A percentile compares a stretch with the other conserved stretches of the same genome.
Conservation (phyloP, 2,113 vertebrate species). For the Pedetes capensis region DNA sequence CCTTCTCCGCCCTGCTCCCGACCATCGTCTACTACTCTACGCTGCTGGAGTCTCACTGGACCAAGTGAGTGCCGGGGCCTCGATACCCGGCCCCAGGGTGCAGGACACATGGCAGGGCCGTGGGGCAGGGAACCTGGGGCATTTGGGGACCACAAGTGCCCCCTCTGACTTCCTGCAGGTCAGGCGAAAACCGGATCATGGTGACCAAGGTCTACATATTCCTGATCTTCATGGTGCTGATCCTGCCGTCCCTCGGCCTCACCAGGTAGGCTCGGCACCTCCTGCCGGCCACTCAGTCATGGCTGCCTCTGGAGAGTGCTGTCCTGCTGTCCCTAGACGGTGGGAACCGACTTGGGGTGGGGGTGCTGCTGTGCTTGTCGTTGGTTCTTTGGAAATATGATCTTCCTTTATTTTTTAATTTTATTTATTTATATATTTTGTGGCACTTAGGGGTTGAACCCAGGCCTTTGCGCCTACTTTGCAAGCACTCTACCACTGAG, state of each 20-base stretch:
- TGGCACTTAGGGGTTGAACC: too few species aligned
- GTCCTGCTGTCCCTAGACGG: too few species aligned
- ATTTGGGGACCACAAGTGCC: neutral
- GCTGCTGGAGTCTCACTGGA: constrained; percentile 94
- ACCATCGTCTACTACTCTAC: constrained; percentile 96
- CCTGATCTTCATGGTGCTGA: constrained; percentile 97
- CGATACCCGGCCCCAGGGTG: rapidly evolving
- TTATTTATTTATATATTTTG: too few species aligned
- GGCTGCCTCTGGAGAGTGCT: neutral
- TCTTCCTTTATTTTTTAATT: too few species aligned
- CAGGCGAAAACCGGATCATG: constrained; percentile 93
- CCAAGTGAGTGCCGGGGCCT: constrained; percentile 84
- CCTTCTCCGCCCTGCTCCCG: constrained; percentile 93
- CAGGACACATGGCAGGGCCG: neutral
- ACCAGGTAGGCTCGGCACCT: constrained; percentile 89
- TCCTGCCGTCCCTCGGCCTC: constrained; percentile 96
- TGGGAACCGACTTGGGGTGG: too few species aligned
- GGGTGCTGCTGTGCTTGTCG: rapidly evolving
- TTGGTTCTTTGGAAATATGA: neutral
- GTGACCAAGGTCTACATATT: constrained; percentile 97
- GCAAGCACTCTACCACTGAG: too few species aligned
- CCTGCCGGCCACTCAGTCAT: neutral
- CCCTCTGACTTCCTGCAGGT: constrained; percentile 78
- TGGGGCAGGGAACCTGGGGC: too few species aligned
- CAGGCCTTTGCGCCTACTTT: too few species aligned